These are phyloP conservation scores for Aplysia californica DNA, from an alignment of 1,140 invertebrate species.

Conservation along the genomic window DNA sequence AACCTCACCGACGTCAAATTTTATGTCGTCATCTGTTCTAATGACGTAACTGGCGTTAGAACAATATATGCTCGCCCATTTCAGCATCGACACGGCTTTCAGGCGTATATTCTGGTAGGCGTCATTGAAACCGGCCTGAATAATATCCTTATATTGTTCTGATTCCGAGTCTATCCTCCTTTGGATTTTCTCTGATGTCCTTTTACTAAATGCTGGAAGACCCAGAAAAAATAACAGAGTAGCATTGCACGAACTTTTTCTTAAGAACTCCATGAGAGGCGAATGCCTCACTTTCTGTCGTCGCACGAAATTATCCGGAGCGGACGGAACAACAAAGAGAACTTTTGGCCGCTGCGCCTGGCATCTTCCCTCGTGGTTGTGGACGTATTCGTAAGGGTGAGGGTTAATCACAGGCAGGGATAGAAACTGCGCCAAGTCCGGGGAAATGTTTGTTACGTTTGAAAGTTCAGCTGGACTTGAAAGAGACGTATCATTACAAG, in stretches of 20 bases:
- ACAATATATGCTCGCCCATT: constrained; percentile 7
- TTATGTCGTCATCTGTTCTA: constrained; percentile 11
- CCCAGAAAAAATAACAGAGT: constrained; percentile 17
- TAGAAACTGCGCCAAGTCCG: neutral
- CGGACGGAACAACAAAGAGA: neutral
- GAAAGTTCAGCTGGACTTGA: neutral
- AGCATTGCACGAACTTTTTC: neutral
- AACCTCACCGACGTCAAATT: neutral
- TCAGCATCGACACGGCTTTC: constrained; percentile 6
- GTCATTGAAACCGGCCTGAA: constrained; percentile 9
- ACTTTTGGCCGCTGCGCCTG: neutral
- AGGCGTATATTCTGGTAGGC: neutral
- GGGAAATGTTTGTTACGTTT: neutral
- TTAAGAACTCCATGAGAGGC: neutral
- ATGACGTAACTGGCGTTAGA: constrained; percentile 2
- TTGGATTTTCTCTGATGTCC: neutral
- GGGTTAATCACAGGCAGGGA: constrained; percentile 5
- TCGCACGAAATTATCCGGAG: neutral
- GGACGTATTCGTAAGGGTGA: neutral
- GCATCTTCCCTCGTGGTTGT: neutral
- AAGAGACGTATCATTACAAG: no score
- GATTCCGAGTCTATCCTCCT: neutral
- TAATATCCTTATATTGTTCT: constrained; percentile 3
- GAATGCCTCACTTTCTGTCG: neutral
- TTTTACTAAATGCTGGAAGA: neutral